Percentiles rank a stretch among this genome's conserved stretches.
Evolutionary conservation across 2,888 invertebrate species (phyloP).

Genomic region (Perithous albicinctus): DNA sequence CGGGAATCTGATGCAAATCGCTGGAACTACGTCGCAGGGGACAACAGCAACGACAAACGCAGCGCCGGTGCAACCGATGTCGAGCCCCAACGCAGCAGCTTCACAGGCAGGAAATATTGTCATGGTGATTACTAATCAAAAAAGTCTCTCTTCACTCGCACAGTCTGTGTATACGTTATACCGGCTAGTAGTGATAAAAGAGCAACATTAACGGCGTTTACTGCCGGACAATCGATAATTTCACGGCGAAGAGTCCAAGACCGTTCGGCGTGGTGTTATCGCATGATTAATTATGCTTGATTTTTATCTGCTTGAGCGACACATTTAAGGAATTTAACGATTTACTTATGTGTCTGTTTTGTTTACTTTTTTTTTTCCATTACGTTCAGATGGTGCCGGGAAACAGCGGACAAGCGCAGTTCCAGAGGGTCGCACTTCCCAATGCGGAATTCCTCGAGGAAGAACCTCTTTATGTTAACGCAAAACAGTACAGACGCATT

Average conservation of each 20-base stretch:
- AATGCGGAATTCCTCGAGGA: conserved; percentile 92
- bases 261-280: neutral
- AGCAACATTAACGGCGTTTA: conserved; percentile 74
- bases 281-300: neutral
- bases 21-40: conserved; percentile 83
- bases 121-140: conserved; percentile 87
- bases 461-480: conserved; percentile 99
- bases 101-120: conserved; percentile 89
- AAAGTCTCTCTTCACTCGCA: conserved; percentile 80
- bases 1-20: conserved; percentile 91
- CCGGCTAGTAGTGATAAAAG: conserved; percentile 81
- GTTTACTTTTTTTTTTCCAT: neutral
- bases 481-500: conserved; percentile 98
- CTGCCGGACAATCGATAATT: neutral
- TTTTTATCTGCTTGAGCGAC: conserved; percentile 1
- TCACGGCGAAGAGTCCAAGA: neutral
- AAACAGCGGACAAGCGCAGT: conserved; percentile 85
- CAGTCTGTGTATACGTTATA: conserved; percentile 79
- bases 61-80: conserved; percentile 84
- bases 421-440: conserved; percentile 87
- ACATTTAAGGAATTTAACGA: neutral
- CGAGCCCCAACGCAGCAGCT: conserved; percentile 82
- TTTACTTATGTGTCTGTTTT: neutral
- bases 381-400: conserved; percentile 87
- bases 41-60: conserved; percentile 84